A percentile compares a stretch with the other conserved stretches of the same genome.
These are phyloP conservation scores for Hycleus cichorii DNA, from an alignment of 1,140 invertebrate species.

Conservation along the genomic window DNA sequence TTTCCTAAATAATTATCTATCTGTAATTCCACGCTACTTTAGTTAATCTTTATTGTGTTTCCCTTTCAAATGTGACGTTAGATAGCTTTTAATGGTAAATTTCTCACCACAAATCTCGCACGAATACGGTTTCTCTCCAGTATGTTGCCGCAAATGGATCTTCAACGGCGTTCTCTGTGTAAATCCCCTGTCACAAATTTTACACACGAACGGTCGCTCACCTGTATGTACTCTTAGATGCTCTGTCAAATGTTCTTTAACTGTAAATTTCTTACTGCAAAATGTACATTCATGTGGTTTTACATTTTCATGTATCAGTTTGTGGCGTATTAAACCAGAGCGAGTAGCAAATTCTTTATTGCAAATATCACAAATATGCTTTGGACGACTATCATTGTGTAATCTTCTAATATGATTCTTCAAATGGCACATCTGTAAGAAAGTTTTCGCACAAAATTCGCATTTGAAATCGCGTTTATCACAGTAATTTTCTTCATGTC, in stretches of 20 bases:
- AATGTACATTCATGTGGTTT: constrained; percentile 45
- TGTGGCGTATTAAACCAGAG: constrained; percentile 50
- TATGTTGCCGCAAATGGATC: constrained; percentile 67
- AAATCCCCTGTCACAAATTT: constrained; percentile 64
- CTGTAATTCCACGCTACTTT: too few species aligned
- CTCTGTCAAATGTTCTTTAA: constrained; percentile 46
- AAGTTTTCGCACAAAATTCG: neutral
- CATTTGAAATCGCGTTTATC: neutral
- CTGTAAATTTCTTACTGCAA: constrained; percentile 46
- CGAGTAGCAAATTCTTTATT: constrained; percentile 50
- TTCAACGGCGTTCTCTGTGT: constrained; percentile 68
- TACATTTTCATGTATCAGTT: constrained; percentile 49
- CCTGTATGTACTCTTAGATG: constrained; percentile 55
- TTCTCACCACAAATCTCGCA: constrained; percentile 58
- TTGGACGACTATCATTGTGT: neutral
- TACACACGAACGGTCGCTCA: constrained; percentile 55
- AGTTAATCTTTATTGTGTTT: neutral
- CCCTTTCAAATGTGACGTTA: constrained; percentile 48
- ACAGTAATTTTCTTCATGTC: neutral
- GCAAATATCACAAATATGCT: constrained; percentile 44
- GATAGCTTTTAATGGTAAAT: constrained; percentile 48
- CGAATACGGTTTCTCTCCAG: constrained; percentile 65
- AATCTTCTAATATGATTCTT: neutral
- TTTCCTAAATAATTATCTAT: too few species aligned
- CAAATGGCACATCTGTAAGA: too few species aligned